Base-by-base conservation (phyloP, 2,113 vertebrate species). In the Aspidoscelis tigris region DNA sequence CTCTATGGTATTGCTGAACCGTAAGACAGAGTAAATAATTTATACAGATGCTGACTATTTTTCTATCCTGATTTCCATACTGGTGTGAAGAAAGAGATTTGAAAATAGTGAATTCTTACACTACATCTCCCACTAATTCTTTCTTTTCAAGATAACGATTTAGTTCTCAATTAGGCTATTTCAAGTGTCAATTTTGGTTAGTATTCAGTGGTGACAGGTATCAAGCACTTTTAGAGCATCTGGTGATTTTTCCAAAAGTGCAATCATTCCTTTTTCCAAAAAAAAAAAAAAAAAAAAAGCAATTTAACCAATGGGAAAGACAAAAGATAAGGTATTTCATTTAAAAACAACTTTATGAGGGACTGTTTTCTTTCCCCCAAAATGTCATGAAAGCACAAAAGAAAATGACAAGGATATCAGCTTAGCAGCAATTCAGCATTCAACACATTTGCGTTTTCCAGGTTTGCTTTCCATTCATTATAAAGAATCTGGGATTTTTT, bases 71-170 rank as follows among this genome's bases (percentile, higher is more conserved):
- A 81, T 66, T 81, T n/a, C 69, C 64, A 83, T 44, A 78, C 53
- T 55, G 78, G 26, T 87, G 85, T 78, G 9, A 65, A 83, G n/a
- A 78, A 12, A 26, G 33, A 84, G 78, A 71, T 12, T 78, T 0
- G 94, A 92, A 83, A 88, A 81, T 90, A 78, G 84, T 89, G 90
- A 87, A 93, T 90, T 94, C 91, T 92, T 94, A 92, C 77, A 83
- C 78, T 92, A 89, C 92, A 94, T 82, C 89, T 89, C 85, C 91
- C 88, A 82, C 88, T 90, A 91, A 88, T 83, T 88, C 16, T 80
- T 83, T 65, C 47, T 69, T 90, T 90, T 88, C 80, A 94, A 94
- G 95, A 93, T 81, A 89, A 92, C 87, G 87, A 76, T 41, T 89
- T 90, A 26, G 92, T 83, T 91, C 75, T 90, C 93, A 94, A 93